A percentile compares a stretch with the other conserved stretches of the same genome.
phyloP scores from a whole-genome alignment of 1,140 invertebrate species.

The Drosophila grimshawi region DNA sequence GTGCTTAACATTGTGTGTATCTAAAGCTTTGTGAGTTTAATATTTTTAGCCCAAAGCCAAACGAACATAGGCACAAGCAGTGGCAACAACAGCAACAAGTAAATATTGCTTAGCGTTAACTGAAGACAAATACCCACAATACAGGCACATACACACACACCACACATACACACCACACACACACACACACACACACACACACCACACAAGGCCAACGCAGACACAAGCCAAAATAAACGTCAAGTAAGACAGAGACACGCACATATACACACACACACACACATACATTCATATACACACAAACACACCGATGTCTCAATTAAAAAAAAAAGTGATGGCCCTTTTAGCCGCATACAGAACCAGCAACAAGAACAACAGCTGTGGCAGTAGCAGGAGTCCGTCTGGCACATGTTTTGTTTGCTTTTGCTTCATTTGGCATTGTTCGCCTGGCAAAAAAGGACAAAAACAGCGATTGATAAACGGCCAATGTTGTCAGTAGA shows the following conservation, averaged over 20 bases:
- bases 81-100: constrained; percentile 40
- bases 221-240: not conserved
- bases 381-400: constrained; percentile 41
- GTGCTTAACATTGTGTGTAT: constrained; percentile 38
- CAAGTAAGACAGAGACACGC: constrained; percentile 3
- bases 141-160: constrained; percentile 16
- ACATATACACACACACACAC: constrained; percentile 36
- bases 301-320: constrained; percentile 73
- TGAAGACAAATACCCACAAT: constrained; percentile 61
- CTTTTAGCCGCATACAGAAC: constrained; percentile 47
- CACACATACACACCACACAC: constrained; percentile 11
- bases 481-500: constrained; percentile 29
- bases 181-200: constrained; percentile 11
- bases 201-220: not conserved
- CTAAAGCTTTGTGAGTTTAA: constrained; percentile 70
- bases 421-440: constrained; percentile 72
- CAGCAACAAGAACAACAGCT: constrained; percentile 22
- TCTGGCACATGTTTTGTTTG: constrained; percentile 72
- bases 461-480: constrained; percentile 48
- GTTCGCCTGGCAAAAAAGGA: constrained; percentile 50
- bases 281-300: constrained; percentile 43
- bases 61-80: constrained; percentile 55
- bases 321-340: constrained; percentile 73
- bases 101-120: constrained; percentile 66
- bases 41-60: constrained; percentile 79